Percentiles rank a stretch among this genome's conserved stretches.
Conservation (phyloP, 2,888 invertebrate genomes). For the Antitype chi region DNA sequence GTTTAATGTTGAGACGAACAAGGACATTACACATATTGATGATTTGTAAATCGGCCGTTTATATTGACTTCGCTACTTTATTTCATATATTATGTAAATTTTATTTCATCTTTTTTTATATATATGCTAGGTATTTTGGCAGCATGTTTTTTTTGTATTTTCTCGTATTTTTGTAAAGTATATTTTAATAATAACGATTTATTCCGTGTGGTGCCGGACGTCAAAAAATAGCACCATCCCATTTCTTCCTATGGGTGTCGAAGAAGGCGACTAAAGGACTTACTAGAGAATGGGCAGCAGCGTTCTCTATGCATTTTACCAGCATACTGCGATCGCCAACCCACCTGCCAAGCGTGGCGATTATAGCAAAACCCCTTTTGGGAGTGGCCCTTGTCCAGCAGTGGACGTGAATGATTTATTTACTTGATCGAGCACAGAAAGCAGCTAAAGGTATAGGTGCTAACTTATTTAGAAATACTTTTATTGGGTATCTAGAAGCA, state of each 20-base stretch:
- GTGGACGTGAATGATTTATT: too few relatives aligned
- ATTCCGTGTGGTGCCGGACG: too few relatives aligned
- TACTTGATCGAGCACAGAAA: background rate
- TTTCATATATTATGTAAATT: constrained; percentile 46
- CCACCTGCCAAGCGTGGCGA: too few relatives aligned
- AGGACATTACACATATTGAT: constrained; percentile 57
- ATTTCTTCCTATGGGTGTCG: too few relatives aligned
- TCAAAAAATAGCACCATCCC: too few relatives aligned
- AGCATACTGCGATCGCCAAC: too few relatives aligned
- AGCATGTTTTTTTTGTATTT: constrained; percentile 16
- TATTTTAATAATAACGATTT: constrained; percentile 28
- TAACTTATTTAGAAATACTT: background rate
- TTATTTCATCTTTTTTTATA: constrained; percentile 18
- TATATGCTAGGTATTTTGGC: constrained; percentile 8
- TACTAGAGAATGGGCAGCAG: too few relatives aligned
- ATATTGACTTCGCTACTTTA: constrained; percentile 59
- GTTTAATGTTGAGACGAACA: constrained; percentile 27
- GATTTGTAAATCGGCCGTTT: constrained; percentile 61
- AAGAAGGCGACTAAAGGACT: too few relatives aligned
- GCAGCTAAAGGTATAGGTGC: background rate
- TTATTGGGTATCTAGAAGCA: too few relatives aligned
- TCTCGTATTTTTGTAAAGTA: constrained; percentile 8
- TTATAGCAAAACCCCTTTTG: too few relatives aligned
- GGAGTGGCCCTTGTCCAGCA: too few relatives aligned
- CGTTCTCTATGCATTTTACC: too few relatives aligned